These are phyloP conservation scores for Sycophaga agraensis DNA, from an alignment of 1,140 invertebrate genomes.

Conservation along the genomic window DNA sequence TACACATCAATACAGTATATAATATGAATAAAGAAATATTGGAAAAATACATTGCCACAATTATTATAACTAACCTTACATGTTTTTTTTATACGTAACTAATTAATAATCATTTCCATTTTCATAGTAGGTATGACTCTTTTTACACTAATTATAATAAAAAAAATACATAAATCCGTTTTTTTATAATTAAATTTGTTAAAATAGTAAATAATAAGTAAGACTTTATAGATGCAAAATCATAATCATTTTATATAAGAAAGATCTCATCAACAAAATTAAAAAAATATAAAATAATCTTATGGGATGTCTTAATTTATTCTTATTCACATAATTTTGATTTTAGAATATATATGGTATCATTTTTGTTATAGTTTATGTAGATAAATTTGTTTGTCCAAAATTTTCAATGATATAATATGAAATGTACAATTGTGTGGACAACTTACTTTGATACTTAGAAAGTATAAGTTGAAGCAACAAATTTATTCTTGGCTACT, in stretches of 20 bases:
- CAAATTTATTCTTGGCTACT: slow-evolving; percentile 7
- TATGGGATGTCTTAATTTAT: slow-evolving; percentile 10
- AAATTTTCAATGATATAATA: too few species aligned
- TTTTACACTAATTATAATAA: slow-evolving; percentile 23
- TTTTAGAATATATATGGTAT: background rate
- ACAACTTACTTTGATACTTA: background rate
- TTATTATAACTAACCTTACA: slow-evolving; percentile 18
- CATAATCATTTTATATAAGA: background rate
- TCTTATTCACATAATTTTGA: slow-evolving; percentile 8
- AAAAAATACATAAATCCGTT: slow-evolving; percentile 24
- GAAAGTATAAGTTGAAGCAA: background rate
- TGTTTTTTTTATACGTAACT: slow-evolving; percentile 4
- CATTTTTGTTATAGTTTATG: too few species aligned
- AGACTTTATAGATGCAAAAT: slow-evolving; percentile 1
- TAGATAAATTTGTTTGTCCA: background rate
- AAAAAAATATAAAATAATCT: slow-evolving; percentile 1
- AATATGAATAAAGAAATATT: slow-evolving; percentile 15
- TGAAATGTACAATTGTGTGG: background rate
- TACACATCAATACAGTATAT: slow-evolving; percentile 16
- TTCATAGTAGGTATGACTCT: slow-evolving; percentile 6
- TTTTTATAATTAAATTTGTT: slow-evolving; percentile 15
- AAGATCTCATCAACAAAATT: background rate
- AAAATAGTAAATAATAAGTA: slow-evolving; percentile 16
- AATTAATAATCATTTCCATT: slow-evolving; percentile 11
- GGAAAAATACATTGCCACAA: slow-evolving; percentile 25